These are phyloP conservation scores for Equus quagga DNA, from an alignment of 2,113 vertebrate genomes.

Conservation along the genomic window DNA sequence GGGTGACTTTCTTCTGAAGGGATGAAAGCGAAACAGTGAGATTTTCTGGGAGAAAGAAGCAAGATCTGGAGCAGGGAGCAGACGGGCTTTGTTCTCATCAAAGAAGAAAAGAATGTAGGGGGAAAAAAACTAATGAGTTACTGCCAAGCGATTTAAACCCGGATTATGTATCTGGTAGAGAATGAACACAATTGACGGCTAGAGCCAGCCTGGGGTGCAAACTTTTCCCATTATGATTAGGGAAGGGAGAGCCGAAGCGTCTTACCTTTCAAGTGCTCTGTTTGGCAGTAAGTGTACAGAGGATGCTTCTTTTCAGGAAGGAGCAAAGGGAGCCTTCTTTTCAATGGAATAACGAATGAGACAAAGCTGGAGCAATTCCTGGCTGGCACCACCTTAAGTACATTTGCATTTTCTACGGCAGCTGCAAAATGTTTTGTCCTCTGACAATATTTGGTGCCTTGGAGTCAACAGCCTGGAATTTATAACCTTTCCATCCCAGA, in stretches of 20 bases:
- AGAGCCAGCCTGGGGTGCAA: not conserved
- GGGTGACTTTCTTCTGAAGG: constrained; percentile 43
- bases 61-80: constrained; percentile 45
- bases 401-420: constrained; percentile 11
- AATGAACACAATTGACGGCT: not conserved
- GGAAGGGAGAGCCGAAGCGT: not conserved
- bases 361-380: not conserved
- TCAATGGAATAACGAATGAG: not conserved
- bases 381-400: not conserved
- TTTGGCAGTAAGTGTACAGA: not conserved
- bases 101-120: constrained; percentile 46
- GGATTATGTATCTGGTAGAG: constrained; percentile 50
- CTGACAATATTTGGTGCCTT: not conserved
- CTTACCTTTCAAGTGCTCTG: constrained; percentile 40
- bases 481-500: not conserved
- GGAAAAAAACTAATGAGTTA: constrained; percentile 1
- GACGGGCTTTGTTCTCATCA: constrained; percentile 69
- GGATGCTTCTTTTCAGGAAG: not conserved
- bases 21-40: not conserved
- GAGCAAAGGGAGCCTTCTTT: not conserved
- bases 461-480: constrained; percentile 57
- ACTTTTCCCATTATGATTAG: constrained; percentile 2
- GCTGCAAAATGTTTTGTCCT: not conserved
- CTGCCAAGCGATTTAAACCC: constrained; percentile 49
- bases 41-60: constrained; percentile 53